Base-by-base conservation (phyloP, 2,797 vertebrate species). In the Spea hammondii region DNA sequence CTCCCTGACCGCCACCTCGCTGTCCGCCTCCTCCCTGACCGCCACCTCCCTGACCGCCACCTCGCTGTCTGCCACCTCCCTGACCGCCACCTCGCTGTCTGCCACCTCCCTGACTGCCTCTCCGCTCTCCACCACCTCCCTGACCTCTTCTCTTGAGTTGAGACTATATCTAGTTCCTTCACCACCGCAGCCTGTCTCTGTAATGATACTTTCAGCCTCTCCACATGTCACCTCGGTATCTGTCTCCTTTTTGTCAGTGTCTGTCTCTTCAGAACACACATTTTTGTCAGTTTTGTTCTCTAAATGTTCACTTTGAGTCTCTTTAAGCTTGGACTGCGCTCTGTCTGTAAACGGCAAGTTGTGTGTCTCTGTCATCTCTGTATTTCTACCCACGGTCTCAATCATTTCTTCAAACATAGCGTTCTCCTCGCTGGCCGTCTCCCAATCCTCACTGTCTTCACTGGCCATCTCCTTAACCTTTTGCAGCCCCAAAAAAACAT, bases 391-490 rank as follows among this genome's bases (percentile, higher is more conserved):
- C 11, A 51, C 54, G 1, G 5, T 46, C 4, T n/a, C 65, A 14
- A 3, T 4, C n/a, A 6, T 13, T 59, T 76, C 65, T 44, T 47
- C 14, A 45, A 50, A 49, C 5, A 14, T 12, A 14, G 45, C 13
- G 44, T 67, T 75, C 7, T 70, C 51, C 49, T 80, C 78, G 2
- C 78, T 80, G 51, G 78, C 78, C 0, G 78, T 80, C 72, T 80
- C 78, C 78, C 78, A 80, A 0, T 65, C 72, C 17, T 72, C 77
- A 6, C 64, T 79, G 8, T 73, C 70, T 50, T 80, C 78, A 71
- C 72, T 80, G 8, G 57, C 70, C 4, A 51, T 50, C 5, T 75
- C 72, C 5, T 10, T 49, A 44, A 44, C 5, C 17, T 17, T 64
- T 5, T 64, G 60, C 1, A 1, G 9, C 12, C n/a, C 55, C 55